phyloP scores from a whole-genome alignment of 2,797 vertebrate species.

The Somateria mollissima region DNA sequence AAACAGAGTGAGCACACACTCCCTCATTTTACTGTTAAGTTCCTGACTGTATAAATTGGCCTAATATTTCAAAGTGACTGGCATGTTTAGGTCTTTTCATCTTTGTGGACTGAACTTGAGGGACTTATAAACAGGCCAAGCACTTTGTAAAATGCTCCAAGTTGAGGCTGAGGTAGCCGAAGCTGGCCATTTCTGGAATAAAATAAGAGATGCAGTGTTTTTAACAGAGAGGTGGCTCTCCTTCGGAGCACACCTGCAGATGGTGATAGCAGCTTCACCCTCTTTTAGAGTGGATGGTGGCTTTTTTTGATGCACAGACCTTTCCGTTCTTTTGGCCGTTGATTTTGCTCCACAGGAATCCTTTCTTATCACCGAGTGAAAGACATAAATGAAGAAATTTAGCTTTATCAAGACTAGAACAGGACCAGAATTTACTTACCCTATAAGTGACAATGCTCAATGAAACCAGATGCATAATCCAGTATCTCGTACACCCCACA shows the following conservation, averaged over 20 bases:
- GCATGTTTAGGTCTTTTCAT: background rate
- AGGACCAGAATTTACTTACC: background rate
- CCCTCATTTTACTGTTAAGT: background rate
- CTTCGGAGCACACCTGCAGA: background rate
- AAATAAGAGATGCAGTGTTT: background rate
- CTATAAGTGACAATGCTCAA: background rate
- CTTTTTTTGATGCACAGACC: background rate
- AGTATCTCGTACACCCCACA: background rate
- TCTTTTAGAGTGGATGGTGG: background rate
- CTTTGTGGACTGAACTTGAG: background rate
- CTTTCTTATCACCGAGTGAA: background rate
- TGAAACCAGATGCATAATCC: background rate
- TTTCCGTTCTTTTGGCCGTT: background rate
- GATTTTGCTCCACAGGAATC: slow-evolving; percentile 16
- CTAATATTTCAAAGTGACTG: slow-evolving; percentile 34
- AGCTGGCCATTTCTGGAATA: background rate
- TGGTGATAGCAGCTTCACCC: background rate
- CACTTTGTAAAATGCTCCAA: background rate
- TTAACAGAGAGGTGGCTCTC: background rate
- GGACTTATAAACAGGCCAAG: background rate
- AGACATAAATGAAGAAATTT: slow-evolving; percentile 5
- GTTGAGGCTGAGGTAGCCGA: background rate
- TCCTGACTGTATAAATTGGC: background rate
- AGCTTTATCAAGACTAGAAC: background rate
- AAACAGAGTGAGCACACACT: background rate